Base-by-base conservation (phyloP, 2,888 invertebrate genomes). In the Pheosia tremula region DNA sequence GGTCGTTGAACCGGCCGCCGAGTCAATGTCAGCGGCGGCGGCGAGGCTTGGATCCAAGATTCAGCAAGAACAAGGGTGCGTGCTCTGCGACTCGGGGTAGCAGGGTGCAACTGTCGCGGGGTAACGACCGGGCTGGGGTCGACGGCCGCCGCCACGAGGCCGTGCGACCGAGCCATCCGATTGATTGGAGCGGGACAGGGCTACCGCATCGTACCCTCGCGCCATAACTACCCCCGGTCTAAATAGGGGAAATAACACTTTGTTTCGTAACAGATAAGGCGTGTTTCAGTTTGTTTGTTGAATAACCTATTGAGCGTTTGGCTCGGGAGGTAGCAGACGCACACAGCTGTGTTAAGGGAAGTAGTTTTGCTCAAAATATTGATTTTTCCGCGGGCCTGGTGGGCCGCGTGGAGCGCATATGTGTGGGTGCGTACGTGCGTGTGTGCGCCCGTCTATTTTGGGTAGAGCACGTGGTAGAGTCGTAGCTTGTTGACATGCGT, bases 321-420 rank as follows among this genome's bases (percentile, higher is more conserved):
- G 74, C 65, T 62, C 72, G 63, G 71, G 77, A 80, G 80, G 84
- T 78, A 73, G 78, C 75, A 77, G 69, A 85, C 85, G 80, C 92
- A 91, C 91, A 92, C 92, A 86, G 69, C 71, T 75, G 78, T 79
- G 82, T 75, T 87, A 85, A 87, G 90, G 93, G 93, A 93, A 92
- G 91, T 89, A 91, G 91, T 91, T 93, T 92, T 91, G 93, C 92
- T 93, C 90, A 91, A 92, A 93, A 93, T 93, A 93, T 93, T 93
- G 93, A 93, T 93, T 93, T 93, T 93, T 92, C 92, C 88, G 88
- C 88, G 84, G 85, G 88, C 81, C 80, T 78, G 86, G 59, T 63
- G 83, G 83, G 84, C 83, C 83, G 83, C 84, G 83, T 83, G 82
- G 80, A 66, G 63, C 52, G 72, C 64, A 68, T 62, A 60, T 67